phyloP scores from a whole-genome alignment of 2,888 invertebrate species.

The Pegoplata infirma region DNA sequence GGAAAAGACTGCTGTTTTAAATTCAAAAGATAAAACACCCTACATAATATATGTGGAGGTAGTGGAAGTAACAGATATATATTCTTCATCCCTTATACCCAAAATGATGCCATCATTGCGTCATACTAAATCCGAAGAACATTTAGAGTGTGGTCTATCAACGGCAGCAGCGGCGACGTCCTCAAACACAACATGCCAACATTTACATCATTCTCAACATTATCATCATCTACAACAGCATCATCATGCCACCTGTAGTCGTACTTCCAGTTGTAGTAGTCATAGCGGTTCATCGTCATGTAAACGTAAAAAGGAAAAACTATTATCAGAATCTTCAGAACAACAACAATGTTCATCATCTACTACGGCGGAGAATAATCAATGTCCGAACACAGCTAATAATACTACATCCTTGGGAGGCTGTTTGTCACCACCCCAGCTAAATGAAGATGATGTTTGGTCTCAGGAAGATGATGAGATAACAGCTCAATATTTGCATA shows the following conservation, averaged over 20 bases:
- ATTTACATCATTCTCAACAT: slow-evolving; percentile 45
- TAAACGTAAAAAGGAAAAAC: slow-evolving; percentile 67
- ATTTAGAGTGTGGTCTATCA: slow-evolving; percentile 80
- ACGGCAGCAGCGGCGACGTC: slow-evolving; percentile 1
- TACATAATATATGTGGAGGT: slow-evolving; percentile 99
- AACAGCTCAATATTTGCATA: slow-evolving; percentile 85
- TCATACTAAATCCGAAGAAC: slow-evolving; percentile 96
- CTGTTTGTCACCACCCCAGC: slow-evolving; percentile 77
- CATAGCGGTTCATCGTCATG: slow-evolving; percentile 66
- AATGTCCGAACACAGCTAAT: background rate
- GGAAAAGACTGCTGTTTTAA: slow-evolving; percentile 97
- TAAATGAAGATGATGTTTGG: slow-evolving; percentile 86
- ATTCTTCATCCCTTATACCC: slow-evolving; percentile 91
- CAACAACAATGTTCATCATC: background rate
- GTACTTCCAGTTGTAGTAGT: slow-evolving; percentile 73
- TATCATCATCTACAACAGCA: slow-evolving; percentile 31
- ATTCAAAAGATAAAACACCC: slow-evolving; percentile 94
- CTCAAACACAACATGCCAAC: slow-evolving; percentile 63
- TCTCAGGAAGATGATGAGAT: slow-evolving; percentile 98
- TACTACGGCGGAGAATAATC: background rate
- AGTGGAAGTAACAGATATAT: slow-evolving; percentile 89
- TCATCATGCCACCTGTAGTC: slow-evolving; percentile 69
- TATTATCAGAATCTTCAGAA: slow-evolving; percentile 60
- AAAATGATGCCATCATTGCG: slow-evolving; percentile 92
- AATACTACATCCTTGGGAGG: slow-evolving; percentile 62